A percentile compares a stretch with the other conserved stretches of the same genome.
These are phyloP conservation scores for Coreius guichenoti DNA, from an alignment of 2,797 vertebrate species.

Conservation along the genomic window DNA sequence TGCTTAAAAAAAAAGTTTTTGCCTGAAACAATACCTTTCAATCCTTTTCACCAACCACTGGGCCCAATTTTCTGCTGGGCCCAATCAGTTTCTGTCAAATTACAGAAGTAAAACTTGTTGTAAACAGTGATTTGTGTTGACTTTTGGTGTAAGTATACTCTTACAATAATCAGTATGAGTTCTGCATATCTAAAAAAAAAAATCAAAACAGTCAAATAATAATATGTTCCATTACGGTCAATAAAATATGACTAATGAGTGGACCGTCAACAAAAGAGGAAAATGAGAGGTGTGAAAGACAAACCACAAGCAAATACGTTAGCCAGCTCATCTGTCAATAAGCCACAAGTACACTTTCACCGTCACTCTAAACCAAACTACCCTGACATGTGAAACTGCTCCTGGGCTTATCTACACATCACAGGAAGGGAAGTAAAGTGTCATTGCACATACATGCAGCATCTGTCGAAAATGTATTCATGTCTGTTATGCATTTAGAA, in stretches of 20 bases:
- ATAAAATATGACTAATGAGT: neutral
- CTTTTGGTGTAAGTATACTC: neutral
- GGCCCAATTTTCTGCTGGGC: neutral
- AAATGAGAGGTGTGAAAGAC: neutral
- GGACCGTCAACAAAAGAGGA: neutral
- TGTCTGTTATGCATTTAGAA: neutral
- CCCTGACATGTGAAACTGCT: constrained; percentile 27
- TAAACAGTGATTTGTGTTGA: neutral
- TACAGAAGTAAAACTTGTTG: neutral
- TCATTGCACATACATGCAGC: neutral
- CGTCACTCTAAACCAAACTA: neutral
- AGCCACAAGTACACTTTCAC: constrained; percentile 16
- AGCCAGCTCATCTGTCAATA: neutral
- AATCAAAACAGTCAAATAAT: neutral
- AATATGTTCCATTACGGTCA: neutral
- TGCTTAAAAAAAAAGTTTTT: neutral
- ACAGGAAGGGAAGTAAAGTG: constrained; percentile 29
- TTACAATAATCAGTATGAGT: too few species aligned
- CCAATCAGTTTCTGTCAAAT: neutral
- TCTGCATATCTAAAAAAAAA: neutral
- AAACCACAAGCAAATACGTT: constrained; percentile 7
- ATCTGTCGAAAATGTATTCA: neutral
- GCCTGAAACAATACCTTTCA: neutral
- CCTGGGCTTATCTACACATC: neutral
- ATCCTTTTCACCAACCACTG: neutral